Conservation (phyloP, 2,113 vertebrate genomes). For the Upupa epops region DNA sequence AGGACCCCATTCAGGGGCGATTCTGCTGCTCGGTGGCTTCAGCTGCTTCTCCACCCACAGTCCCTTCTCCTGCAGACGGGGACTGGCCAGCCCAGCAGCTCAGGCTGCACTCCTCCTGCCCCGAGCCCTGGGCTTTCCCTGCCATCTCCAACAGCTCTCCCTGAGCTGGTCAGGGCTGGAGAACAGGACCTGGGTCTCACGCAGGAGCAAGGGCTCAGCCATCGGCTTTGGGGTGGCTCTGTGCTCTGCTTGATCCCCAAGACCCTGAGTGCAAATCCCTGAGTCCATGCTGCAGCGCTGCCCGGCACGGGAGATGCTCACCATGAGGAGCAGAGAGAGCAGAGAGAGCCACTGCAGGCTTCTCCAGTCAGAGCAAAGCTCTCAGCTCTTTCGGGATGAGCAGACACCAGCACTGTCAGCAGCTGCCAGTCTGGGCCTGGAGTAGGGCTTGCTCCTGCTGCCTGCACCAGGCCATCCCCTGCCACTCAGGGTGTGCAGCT, state of each 20-base stretch:
- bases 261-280: not conserved
- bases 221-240: fast-evolving
- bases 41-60: not conserved
- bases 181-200: fast-evolving
- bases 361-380: not conserved
- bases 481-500: not conserved
- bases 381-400: fast-evolving
- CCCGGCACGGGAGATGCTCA: not conserved
- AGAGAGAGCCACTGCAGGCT: not conserved
- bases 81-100: not conserved
- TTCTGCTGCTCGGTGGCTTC: not conserved
- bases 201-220: not conserved
- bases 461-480: not conserved
- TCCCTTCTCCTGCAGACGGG: not conserved
- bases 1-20: not conserved
- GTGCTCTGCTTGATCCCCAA: too few species aligned
- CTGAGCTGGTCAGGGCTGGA: not conserved
- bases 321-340: fast-evolving
- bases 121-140: fast-evolving
- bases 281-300: too few species aligned
- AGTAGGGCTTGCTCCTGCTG: not conserved
- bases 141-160: fast-evolving
- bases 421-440: not conserved
- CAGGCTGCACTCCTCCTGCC: fast-evolving
- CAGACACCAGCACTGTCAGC: not conserved